These are phyloP conservation scores for Ochropleura plecta DNA, from an alignment of 2,888 invertebrate genomes.

Conservation along the genomic window DNA sequence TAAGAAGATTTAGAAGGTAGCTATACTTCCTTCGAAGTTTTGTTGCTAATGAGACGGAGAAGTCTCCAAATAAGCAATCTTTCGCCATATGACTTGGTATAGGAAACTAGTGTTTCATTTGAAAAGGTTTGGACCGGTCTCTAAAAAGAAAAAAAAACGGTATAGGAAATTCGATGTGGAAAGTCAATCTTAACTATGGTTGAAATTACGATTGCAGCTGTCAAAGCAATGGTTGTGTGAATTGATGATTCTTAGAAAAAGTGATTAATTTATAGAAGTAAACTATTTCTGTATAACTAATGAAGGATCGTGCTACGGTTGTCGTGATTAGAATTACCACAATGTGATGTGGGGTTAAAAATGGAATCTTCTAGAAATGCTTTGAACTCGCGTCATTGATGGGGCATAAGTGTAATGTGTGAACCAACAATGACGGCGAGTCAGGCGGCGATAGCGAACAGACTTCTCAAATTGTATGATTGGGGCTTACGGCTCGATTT, in stretches of 20 bases:
- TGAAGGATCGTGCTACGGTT: conserved; percentile 32
- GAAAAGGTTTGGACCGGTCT: conserved; percentile 43
- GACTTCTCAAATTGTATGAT: conserved; percentile 75
- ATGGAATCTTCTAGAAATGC: conserved; percentile 55
- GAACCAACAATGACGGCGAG: conserved; percentile 48
- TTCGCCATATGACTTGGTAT: conserved; percentile 45
- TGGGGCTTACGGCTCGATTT: conserved; percentile 75
- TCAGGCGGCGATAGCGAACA: conserved; percentile 50
- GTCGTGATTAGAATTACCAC: conserved; percentile 38
- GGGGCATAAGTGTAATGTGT: conserved; percentile 52
- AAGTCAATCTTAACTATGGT: conserved; percentile 37
- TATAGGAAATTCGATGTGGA: conserved; percentile 47
- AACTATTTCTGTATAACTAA: conserved; percentile 50
- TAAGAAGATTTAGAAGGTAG: conserved; percentile 44
- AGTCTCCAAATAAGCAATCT: conserved; percentile 51
- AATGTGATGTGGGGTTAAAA: conserved; percentile 27
- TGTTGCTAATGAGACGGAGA: conserved; percentile 34
- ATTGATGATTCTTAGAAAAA: conserved; percentile 23
- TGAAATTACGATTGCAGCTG: conserved; percentile 42
- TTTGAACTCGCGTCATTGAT: conserved; percentile 49
- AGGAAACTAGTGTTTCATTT: conserved; percentile 56
- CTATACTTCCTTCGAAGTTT: conserved; percentile 52
- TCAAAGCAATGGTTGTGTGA: conserved; percentile 49
- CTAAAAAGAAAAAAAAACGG: conserved; percentile 31
- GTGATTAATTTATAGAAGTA: conserved; percentile 51